A percentile compares a stretch with the other conserved stretches of the same genome.
Conservation (phyloP, 1,140 invertebrate species). For the Heliconius himera region DNA sequence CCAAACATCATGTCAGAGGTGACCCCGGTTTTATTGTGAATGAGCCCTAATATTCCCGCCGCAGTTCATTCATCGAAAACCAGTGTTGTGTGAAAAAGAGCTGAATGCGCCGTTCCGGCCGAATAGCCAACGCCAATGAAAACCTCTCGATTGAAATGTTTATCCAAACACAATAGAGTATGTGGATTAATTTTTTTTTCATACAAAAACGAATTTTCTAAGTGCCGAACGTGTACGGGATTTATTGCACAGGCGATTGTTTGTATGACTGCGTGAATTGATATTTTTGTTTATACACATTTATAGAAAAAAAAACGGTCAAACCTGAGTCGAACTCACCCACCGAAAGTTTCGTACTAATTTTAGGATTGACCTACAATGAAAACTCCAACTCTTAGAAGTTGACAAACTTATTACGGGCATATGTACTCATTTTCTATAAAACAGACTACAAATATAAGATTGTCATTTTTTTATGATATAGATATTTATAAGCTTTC, state of each 20-base stretch:
- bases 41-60: constrained; percentile 63
- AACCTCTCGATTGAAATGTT: constrained; percentile 73
- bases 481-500: too few species aligned
- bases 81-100: constrained; percentile 69
- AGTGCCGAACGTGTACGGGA: constrained; percentile 20
- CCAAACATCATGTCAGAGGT: constrained; percentile 23
- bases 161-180: constrained; percentile 70
- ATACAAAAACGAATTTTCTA: constrained; percentile 23
- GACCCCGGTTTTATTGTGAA: constrained; percentile 39
- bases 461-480: too few species aligned
- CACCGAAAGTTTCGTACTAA: too few species aligned
- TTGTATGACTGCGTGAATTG: constrained; percentile 8
- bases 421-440: too few species aligned
- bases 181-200: constrained; percentile 52
- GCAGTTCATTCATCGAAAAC: constrained; percentile 65
- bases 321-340: too few species aligned
- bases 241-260: constrained; percentile 5
- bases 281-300: neutral
- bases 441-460: too few species aligned
- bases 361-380: too few species aligned
- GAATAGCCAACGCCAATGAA: constrained; percentile 65
- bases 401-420: too few species aligned
- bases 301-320: neutral
- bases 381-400: too few species aligned
- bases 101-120: constrained; percentile 63